Base-by-base conservation (phyloP, 2,113 vertebrate genomes). In the Phaethornis superciliosus region DNA sequence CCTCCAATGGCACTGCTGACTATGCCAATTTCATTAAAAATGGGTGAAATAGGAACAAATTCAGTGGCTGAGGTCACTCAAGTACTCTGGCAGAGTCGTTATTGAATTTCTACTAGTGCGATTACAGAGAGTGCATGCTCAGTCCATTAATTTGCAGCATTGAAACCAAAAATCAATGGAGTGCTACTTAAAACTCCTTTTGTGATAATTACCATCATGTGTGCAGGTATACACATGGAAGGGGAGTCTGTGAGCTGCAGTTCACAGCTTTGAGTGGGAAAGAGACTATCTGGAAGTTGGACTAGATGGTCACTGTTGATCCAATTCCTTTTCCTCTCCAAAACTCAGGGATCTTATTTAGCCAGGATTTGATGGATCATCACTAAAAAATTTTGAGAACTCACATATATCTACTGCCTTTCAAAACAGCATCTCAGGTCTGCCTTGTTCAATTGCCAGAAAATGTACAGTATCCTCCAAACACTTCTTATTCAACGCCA, bases 61-160 rank as follows among this genome's bases (percentile, higher is more conserved):
- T 93, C 83, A 64, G 88, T 32, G 63, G 67, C 55, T 90, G 92
- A 87, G 85, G 95, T 95, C 91, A 90, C 80, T 62, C 49, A 28
- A 88, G 90, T 85, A 46, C 89, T 91, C 69, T 55, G 76, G 77
- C 74, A 90, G 94, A 95, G 82, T 80, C 89, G 86, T 67, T 96
- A 97, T 87, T 90, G 95, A 95, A 93, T 95, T 96, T 82, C 77
- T 80, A 76, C 72, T 54, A 28, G 46, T 87, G 77, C 94, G 96
- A 95, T 94, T 96, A 90, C 92, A 77, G 37, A 94, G 89, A 90
- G 85, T 87, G 91, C 30, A 69, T 21, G 51, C 82, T 93, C 74
- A 94, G 92, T 96, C 93, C 92, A 96, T 96, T 96, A 96, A 96
- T 96, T 86, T 96, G 74, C 80, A 90, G 89, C 67, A 62, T 37